Conservation (phyloP, 2,797 vertebrate species). For the Cirrhinus molitorella region DNA sequence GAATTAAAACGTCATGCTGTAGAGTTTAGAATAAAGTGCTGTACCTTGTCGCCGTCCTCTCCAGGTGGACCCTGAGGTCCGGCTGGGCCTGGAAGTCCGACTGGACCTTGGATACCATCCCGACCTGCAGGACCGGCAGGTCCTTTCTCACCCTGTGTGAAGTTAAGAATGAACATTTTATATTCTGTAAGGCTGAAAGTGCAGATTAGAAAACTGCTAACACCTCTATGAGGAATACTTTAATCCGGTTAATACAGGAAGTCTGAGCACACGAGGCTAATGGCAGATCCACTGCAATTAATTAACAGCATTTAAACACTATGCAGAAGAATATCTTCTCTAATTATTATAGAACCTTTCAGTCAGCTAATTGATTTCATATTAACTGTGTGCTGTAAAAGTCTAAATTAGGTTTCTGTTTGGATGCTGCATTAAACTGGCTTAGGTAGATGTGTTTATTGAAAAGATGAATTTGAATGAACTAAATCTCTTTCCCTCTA, state of each 20-base stretch:
- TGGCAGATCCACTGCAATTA: background rate
- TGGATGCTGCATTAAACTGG: background rate
- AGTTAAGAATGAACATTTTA: conserved; percentile 15
- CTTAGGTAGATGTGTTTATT: conserved; percentile 30
- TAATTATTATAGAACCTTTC: conserved; percentile 21
- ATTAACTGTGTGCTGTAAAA: background rate
- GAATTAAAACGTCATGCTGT: background rate
- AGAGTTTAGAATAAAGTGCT: background rate
- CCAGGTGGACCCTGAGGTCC: conserved; percentile 96
- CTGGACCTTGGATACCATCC: conserved; percentile 95
- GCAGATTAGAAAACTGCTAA: background rate
- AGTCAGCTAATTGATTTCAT: conserved; percentile 25
- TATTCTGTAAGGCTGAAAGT: background rate
- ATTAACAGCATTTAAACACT: conserved; percentile 3
- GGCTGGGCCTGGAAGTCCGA: conserved; percentile 94
- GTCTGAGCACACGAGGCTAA: conserved; percentile 7
- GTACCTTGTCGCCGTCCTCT: conserved; percentile 97
- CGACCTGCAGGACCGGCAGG: conserved; percentile 94
- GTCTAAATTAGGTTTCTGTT: conserved; percentile 22
- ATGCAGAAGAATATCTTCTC: background rate
- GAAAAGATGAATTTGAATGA: conserved; percentile 25
- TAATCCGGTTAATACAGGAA: conserved; percentile 19
- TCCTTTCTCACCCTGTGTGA: conserved; percentile 94
- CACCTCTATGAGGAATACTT: background rate
- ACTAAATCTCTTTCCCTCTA: conserved; percentile 1